phyloP scores from a whole-genome alignment of 1,140 invertebrate genomes.

The Harpegnathos saltator region DNA sequence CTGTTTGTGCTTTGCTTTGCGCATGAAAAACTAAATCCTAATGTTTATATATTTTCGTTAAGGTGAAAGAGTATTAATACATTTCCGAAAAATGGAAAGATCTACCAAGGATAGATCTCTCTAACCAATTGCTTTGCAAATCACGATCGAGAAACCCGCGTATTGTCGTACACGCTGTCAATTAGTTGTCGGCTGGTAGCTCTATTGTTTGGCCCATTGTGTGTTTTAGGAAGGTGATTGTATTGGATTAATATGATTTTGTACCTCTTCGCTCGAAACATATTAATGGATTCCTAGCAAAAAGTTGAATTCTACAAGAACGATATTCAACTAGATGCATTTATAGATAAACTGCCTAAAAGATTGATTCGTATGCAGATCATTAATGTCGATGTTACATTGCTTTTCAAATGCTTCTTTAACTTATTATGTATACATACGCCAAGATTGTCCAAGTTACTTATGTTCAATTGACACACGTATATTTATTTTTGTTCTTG shows the following conservation, averaged over 20 bases:
- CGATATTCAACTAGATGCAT: conserved; percentile 52
- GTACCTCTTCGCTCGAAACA: conserved; percentile 57
- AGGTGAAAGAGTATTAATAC: conserved; percentile 39
- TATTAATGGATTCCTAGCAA: conserved; percentile 63
- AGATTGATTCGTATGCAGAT: conserved; percentile 39
- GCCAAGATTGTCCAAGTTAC: conserved; percentile 30
- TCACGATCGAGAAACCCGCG: conserved; percentile 19
- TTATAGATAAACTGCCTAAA: conserved; percentile 46
- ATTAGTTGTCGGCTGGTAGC: conserved; percentile 24
- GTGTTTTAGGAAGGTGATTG: conserved; percentile 79
- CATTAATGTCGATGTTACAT: conserved; percentile 27
- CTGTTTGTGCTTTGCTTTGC: conserved; percentile 56
- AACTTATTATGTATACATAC: conserved; percentile 33
- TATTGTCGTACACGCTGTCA: conserved; percentile 8
- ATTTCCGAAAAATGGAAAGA: conserved; percentile 23
- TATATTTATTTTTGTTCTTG: conserved; percentile 21
- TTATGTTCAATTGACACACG: conserved; percentile 11
- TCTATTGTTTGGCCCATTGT: conserved; percentile 73
- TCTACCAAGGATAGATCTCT: conserved; percentile 30
- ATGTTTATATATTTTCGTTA: conserved; percentile 30
- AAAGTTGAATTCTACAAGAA: conserved; percentile 42
- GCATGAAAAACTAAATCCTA: conserved; percentile 45
- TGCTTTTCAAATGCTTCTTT: conserved; percentile 22
- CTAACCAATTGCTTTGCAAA: conserved; percentile 49
- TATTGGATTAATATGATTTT: conserved; percentile 73